These are phyloP conservation scores for Meloidogyne floridensis DNA, from an alignment of 1,140 invertebrate genomes.

Conservation along the genomic window DNA sequence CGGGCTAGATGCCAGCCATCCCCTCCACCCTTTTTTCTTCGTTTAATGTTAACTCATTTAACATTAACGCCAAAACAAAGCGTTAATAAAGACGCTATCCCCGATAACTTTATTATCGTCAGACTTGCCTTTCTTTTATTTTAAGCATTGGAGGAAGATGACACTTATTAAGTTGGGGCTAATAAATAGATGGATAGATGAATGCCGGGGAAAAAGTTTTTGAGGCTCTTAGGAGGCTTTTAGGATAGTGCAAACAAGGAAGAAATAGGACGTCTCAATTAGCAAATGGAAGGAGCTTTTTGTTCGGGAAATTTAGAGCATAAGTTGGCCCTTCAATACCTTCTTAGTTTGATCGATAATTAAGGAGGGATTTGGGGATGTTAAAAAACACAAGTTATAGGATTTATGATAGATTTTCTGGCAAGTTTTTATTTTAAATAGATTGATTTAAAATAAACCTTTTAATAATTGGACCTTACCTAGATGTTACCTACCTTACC, in stretches of 20 bases:
- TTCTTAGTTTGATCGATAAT: not conserved
- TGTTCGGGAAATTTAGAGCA: not conserved
- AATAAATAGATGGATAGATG: too few species aligned
- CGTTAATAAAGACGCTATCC: not conserved
- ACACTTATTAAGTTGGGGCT: not conserved
- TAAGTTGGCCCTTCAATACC: not conserved
- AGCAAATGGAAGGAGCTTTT: not conserved
- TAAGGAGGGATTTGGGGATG: not conserved
- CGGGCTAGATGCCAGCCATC: not conserved
- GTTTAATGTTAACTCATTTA: not conserved
- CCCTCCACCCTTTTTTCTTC: not conserved
- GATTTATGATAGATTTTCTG: not conserved
- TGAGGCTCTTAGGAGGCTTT: not conserved
- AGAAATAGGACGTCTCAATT: not conserved
- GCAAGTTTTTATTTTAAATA: not conserved
- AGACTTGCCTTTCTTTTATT: not conserved
- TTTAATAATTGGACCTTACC: too few species aligned
- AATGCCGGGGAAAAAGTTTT: not conserved
- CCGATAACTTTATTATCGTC: conserved; percentile 1
- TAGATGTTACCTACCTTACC: too few species aligned
- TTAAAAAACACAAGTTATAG: not conserved
- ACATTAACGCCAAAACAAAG: not conserved
- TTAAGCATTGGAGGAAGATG: not conserved
- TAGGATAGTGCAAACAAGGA: not conserved
- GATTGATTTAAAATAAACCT: too few species aligned